Percentiles rank a stretch among this genome's conserved stretches.
phyloP scores from a whole-genome alignment of 2,797 vertebrate species.

The Enteromius thamalakanensis region DNA sequence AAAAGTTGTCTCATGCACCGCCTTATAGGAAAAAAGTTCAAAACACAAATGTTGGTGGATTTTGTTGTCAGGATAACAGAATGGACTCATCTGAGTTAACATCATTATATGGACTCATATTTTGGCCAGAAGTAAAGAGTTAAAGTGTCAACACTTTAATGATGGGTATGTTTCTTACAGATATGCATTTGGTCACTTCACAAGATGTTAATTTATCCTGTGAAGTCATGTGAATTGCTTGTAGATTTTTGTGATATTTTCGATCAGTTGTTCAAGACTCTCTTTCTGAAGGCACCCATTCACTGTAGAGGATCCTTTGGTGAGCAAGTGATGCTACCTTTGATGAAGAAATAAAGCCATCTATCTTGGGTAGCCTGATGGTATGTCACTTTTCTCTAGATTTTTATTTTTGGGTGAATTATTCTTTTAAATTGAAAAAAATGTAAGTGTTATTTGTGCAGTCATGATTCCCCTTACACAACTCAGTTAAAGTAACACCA shows the following conservation, averaged over 20 bases:
- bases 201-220: not conserved
- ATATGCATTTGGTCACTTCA: not conserved
- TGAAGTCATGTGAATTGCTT: not conserved
- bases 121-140: not conserved
- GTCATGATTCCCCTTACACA: not conserved
- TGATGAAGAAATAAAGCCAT: not conserved
- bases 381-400: not conserved
- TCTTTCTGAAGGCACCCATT: not conserved
- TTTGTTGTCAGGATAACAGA: not conserved
- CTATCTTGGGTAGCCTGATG: not conserved
- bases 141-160: not conserved
- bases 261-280: not conserved
- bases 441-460: not conserved
- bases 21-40: not conserved
- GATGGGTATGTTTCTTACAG: not conserved
- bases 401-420: not conserved
- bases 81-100: not conserved
- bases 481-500: not conserved
- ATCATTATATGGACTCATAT: not conserved
- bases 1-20: not conserved
- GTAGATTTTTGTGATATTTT: not conserved
- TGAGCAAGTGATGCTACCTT: not conserved
- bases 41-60: not conserved
- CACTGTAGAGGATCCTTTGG: not conserved
- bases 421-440: not conserved